These are phyloP conservation scores for Arvicanthis niloticus DNA, from an alignment of 2,113 vertebrate species.

Conservation along the genomic window DNA sequence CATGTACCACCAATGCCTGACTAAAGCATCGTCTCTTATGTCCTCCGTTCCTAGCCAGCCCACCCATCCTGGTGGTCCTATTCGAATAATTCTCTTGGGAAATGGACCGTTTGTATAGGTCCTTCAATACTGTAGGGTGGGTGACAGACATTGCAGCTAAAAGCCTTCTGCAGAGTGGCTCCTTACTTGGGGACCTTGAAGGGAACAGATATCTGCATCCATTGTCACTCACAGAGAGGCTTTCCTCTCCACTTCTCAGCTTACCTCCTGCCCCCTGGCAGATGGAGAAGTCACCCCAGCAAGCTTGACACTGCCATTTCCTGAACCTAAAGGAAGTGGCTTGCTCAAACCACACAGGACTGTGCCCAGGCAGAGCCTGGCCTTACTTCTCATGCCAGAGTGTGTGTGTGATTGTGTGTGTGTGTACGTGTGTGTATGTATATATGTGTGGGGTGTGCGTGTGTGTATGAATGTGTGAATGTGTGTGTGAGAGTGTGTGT, in stretches of 20 bases:
- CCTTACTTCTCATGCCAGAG: too few species aligned
- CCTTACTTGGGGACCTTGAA: background rate
- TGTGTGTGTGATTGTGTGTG: too few species aligned
- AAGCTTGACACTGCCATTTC: background rate
- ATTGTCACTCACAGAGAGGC: background rate
- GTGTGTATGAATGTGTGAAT: background rate
- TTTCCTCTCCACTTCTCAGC: background rate
- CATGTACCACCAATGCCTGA: background rate
- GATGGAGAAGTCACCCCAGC: background rate
- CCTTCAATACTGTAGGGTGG: fast-evolving
- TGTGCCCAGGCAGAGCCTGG: background rate
- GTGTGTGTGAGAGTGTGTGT: background rate
- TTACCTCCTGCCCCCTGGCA: background rate
- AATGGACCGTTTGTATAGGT: too few species aligned
- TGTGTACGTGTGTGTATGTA: background rate
- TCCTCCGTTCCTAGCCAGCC: background rate
- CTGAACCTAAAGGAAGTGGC: background rate
- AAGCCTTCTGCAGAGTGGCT: background rate
- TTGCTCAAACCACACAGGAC: background rate
- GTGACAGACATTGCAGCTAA: background rate
- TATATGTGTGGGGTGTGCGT: background rate
- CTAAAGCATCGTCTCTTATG: background rate
- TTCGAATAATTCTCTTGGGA: background rate
- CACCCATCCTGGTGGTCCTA: background rate
- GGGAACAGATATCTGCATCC: background rate